Base-by-base conservation (phyloP, 2,888 invertebrate species). In the Steinernema hermaphroditum region DNA sequence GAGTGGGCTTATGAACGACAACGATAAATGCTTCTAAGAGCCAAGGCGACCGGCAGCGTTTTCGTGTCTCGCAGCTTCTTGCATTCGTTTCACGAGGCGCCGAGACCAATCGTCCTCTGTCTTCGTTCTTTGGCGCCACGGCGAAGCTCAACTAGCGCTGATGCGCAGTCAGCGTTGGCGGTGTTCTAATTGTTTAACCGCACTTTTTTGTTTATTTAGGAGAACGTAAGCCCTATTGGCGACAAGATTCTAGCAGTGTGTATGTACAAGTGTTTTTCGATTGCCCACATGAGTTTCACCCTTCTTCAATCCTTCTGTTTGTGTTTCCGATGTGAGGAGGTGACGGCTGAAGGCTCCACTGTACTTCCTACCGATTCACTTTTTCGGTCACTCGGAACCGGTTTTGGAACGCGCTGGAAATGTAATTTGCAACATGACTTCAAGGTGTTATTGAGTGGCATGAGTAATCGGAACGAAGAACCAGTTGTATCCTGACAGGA, bases 131-230 rank as follows among this genome's bases (percentile, higher is more conserved):
- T 54, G 54, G 54, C 54, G 54, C 54, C 14, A 54, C 27, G 54
- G 24, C 27, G 22, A 6, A 2, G 24, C 24, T 8, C 12, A 22
- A 24, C 16, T 62, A 32, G 19, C 62, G 62, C 29, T 62, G 62
- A 62, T 62, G 62, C 62, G 32, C 62, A 32, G 62, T 6, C 32
- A 32, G 29, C 6, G 16, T 32, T 2, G 29, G 62, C 62, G 62
- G 62, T 62, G 62, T 62, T 62, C 62, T 62, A 62, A 62, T 32
- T 62, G 62, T 62, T 62, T 62, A 62, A 32, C 62, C 29, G 62
- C 62, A 62, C 62, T 62, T 62, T 62, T 62, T 62, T 62, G 62
- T 62, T 62, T 62, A 62, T 62, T 62, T 62, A 62, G 46, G 4
- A 32, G 16, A 32, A 62, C 62, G 27, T 62, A 62, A 62, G 62